Evolutionary conservation across 2,113 vertebrate species (phyloP).

Genomic region (Ginglymostoma cirratum): DNA sequence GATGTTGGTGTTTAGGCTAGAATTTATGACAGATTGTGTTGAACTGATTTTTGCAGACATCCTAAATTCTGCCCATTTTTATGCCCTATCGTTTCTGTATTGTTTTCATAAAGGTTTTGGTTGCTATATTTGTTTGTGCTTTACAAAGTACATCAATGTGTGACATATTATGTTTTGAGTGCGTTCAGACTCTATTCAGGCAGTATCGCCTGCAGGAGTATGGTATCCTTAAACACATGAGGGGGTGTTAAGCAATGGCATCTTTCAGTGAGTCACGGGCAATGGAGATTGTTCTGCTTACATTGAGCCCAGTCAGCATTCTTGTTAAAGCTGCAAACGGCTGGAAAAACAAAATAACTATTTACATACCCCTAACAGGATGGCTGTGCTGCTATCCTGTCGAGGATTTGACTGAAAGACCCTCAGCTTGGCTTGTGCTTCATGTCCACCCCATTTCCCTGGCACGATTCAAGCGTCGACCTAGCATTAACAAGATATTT

Average conservation of each 20-base stretch:
- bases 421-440: background rate
- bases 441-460: background rate
- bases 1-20: background rate
- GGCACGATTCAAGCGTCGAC: background rate
- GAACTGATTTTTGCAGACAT: background rate
- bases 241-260: slow-evolving; percentile 23
- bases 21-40: background rate
- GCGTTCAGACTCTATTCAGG: background rate
- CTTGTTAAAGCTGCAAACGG: slow-evolving; percentile 14
- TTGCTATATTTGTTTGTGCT: background rate
- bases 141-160: background rate
- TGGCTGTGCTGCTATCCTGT: background rate
- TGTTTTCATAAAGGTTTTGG: background rate
- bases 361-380: background rate
- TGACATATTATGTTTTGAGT: background rate
- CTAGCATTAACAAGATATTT: background rate
- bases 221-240: slow-evolving; percentile 18
- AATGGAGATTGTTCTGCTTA: background rate
- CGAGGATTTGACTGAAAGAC: background rate
- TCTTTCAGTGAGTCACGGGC: slow-evolving; percentile 15
- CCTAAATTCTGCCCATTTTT: background rate
- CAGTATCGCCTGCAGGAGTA: background rate
- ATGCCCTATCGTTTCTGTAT: background rate
- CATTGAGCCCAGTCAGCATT: slow-evolving; percentile 22
- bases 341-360: background rate